Base-by-base conservation (phyloP, 2,113 vertebrate species). In the Tichodroma muraria region DNA sequence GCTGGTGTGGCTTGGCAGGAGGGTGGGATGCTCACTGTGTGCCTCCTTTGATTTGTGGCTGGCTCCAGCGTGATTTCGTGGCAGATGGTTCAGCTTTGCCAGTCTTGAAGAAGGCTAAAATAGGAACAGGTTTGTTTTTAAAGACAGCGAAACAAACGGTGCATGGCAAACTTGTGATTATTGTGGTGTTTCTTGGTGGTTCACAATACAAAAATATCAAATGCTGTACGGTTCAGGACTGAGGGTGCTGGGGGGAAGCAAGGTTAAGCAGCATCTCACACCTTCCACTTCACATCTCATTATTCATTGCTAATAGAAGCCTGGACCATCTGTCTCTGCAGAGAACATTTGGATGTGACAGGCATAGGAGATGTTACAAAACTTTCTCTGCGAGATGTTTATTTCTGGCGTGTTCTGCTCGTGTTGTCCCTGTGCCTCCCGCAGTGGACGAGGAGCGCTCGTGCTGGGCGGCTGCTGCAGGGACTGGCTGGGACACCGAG, bases 261-360 rank as follows among this genome's bases (percentile, higher is more conserved):
- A 97, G 95, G 88, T 97, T 97, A 97, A 97, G 86, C 90, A 96
- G 94, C 95, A 93, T 96, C 95, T 97, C 96, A 40, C 95, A 92
- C 97, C 92, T 97, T 97, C 96, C 93, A 33, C 82, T 96, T 96
- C 89, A 59, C 78, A 96, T 96, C 96, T 97, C 94, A 95, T 98
- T 97, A 97, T 97, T 97, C 95, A 97, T 56, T 86, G 96, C 96
- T 98, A 97, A 96, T 93, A 89, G 94, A 95, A 94, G 90, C 85
- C 84, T 20, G 42, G 82, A 71, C 97, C 95, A 93, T 98, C 97
- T 97, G 97, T 97, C 96, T 97, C 77, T 35, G 57, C 84, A 52
- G 80, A 52, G 94, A 93, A 44, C 90, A 30, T 60, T 86, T 56
- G 91, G 93, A 68, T 97, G 93, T 95, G 95, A 96, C 96, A 80